phyloP scores from a whole-genome alignment of 2,113 vertebrate species.

The Archilochus colubris region DNA sequence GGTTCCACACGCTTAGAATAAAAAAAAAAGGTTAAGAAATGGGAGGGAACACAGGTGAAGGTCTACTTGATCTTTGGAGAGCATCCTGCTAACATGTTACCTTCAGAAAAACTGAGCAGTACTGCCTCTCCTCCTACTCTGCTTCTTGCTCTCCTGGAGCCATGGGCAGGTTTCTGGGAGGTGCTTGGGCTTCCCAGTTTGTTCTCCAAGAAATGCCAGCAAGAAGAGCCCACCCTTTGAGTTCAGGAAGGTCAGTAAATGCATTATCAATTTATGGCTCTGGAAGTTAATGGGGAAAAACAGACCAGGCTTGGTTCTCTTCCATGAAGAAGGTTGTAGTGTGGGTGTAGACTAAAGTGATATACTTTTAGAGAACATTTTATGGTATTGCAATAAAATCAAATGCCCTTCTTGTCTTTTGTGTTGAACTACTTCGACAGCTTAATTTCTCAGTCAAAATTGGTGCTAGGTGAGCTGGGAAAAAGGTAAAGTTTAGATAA shows the following conservation, averaged over 20 bases:
- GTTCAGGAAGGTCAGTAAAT: not conserved
- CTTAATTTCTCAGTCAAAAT: not conserved
- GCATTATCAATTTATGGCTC: not conserved
- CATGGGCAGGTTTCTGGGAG: not conserved
- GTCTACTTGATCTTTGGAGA: not conserved
- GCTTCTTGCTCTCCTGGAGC: not conserved
- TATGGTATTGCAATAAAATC: not conserved
- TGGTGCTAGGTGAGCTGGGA: not conserved
- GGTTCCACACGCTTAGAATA: not conserved
- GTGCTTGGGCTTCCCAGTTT: fast-evolving
- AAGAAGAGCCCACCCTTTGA: fast-evolving
- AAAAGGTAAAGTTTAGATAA: not conserved
- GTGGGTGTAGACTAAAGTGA: not conserved
- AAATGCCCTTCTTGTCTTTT: not conserved
- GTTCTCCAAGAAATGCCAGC: not conserved
- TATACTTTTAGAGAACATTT: not conserved
- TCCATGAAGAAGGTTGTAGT: not conserved
- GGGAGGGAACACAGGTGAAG: fast-evolving
- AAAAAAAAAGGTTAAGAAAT: not conserved
- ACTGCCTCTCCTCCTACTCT: not conserved
- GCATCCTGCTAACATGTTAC: not conserved
- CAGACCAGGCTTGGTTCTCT: not conserved
- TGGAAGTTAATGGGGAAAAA: not conserved
- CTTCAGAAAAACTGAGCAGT: not conserved
- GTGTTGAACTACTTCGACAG: not conserved